Evolutionary conservation across 2,113 vertebrate genomes (phyloP).

Genomic region (Pituophis catenifer): DNA sequence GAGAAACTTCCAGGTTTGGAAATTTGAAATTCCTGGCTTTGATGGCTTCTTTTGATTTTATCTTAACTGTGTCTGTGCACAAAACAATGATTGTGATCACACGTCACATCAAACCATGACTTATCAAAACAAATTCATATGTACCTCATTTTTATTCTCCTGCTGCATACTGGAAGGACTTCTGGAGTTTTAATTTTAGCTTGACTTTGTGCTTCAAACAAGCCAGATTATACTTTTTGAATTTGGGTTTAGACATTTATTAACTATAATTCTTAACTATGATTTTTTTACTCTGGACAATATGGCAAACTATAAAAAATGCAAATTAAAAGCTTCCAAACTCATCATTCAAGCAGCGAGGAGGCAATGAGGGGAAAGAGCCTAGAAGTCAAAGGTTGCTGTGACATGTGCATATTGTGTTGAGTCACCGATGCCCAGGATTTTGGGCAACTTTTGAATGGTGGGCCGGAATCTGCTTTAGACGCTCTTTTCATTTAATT

Average conservation of each 20-base stretch:
- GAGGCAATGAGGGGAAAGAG: neutral
- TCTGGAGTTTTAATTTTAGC: neutral
- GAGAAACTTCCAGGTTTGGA: slow-evolving; percentile 17
- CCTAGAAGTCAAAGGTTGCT: neutral
- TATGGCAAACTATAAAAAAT: neutral
- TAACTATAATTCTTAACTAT: neutral
- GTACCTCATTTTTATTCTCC: neutral
- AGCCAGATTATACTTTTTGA: neutral
- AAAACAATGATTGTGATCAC: neutral
- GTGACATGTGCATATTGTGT: neutral
- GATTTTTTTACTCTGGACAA: neutral
- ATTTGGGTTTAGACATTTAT: neutral
- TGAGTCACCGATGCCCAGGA: neutral
- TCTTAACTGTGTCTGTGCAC: neutral
- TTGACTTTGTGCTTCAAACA: neutral
- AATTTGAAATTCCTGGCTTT: slow-evolving; percentile 15
- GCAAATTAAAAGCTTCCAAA: neutral
- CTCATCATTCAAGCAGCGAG: neutral
- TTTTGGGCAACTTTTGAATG: neutral
- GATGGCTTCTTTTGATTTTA: neutral
- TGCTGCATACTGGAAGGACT: neutral
- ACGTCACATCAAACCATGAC: neutral
- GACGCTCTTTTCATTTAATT: neutral
- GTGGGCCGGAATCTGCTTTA: neutral
- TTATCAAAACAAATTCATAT: too few relatives aligned